phyloP scores from a whole-genome alignment of 2,888 invertebrate species.

The Aspidiotus rigidus region DNA sequence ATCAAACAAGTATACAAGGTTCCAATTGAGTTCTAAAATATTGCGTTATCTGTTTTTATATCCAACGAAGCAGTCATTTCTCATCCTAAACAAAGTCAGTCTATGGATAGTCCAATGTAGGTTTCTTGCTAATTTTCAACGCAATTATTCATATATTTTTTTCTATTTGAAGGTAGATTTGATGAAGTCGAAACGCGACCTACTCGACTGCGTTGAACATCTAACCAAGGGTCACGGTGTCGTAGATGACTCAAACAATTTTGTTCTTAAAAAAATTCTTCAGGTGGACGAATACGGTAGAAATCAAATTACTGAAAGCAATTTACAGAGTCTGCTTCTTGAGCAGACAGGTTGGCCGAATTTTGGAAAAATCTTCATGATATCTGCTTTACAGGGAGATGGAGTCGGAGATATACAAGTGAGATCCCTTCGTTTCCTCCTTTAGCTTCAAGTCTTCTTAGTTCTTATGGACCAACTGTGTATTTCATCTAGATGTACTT shows the following conservation, averaged over 20 bases:
- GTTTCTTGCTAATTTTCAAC: background rate
- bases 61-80: constrained; percentile 50
- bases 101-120: background rate
- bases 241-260: too few relatives aligned
- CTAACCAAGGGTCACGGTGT: constrained; percentile 47
- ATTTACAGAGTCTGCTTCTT: constrained; percentile 37
- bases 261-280: constrained; percentile 5
- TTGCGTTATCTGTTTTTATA: constrained; percentile 57
- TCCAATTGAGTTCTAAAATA: constrained; percentile 59
- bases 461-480: constrained; percentile 7
- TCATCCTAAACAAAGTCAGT: constrained; percentile 80
- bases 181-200: constrained; percentile 58
- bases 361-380: constrained; percentile 81
- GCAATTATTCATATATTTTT: constrained; percentile 9
- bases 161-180: constrained; percentile 55
- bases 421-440: constrained; percentile 35
- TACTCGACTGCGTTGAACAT: constrained; percentile 61
- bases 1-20: constrained; percentile 58
- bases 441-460: background rate
- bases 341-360: constrained; percentile 54
- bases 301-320: constrained; percentile 7
- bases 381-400: constrained; percentile 70
- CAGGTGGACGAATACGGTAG: constrained; percentile 40
- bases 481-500: constrained; percentile 55
- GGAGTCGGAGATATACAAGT: constrained; percentile 65